phyloP scores from a whole-genome alignment of 1,140 invertebrate genomes.

The Glomeris maerens region DNA sequence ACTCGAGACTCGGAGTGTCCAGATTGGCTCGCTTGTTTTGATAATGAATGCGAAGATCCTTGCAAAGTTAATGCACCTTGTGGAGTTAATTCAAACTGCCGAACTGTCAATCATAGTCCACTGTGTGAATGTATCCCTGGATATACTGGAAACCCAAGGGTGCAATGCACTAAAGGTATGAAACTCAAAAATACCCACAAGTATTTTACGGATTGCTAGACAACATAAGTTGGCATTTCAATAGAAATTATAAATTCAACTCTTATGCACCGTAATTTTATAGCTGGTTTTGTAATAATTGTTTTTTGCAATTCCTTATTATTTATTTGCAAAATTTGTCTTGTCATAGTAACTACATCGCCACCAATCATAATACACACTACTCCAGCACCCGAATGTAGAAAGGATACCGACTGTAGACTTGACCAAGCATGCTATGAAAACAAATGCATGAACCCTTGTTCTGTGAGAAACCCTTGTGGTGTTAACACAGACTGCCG shows the following conservation, averaged over 20 bases:
- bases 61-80: conserved; percentile 56
- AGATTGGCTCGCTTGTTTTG: conserved; percentile 1
- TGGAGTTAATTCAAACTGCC: conserved; percentile 61
- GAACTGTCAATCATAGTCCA: conserved; percentile 57
- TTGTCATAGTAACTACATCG: too few relatives aligned
- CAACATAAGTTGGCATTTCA: neutral
- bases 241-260: too few relatives aligned
- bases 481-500: conserved; percentile 18
- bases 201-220: neutral
- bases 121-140: conserved; percentile 57
- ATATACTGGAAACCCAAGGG: conserved; percentile 46
- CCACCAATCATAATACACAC: neutral
- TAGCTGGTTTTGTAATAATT: too few relatives aligned
- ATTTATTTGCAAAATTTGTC: too few relatives aligned
- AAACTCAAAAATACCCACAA: neutral
- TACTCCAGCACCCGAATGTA: conserved; percentile 27
- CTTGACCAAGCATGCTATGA: conserved; percentile 29
- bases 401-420: conserved; percentile 52
- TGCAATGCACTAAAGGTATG: neutral
- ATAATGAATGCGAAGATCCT: conserved; percentile 54
- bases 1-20: conserved; percentile 59
- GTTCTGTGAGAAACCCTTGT: conserved; percentile 19
- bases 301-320: too few relatives aligned
- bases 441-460: conserved; percentile 26
- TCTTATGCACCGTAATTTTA: too few relatives aligned